These are phyloP conservation scores for Taxidea taxus DNA, from an alignment of 2,113 vertebrate genomes.

Conservation along the genomic window DNA sequence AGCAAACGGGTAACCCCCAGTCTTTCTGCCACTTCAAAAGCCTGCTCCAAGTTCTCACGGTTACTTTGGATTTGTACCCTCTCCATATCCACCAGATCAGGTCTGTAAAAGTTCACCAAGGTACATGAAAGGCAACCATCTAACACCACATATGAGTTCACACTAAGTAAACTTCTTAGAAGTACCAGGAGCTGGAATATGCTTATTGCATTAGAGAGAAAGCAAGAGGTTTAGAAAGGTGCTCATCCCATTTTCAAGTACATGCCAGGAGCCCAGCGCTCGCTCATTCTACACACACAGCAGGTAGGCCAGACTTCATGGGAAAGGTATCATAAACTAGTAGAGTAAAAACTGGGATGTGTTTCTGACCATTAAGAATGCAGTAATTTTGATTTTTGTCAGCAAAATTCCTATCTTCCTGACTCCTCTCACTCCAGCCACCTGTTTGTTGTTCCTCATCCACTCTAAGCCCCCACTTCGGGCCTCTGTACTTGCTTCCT, in stretches of 20 bases:
- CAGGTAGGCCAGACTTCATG: not conserved
- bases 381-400: not conserved
- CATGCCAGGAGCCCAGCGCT: not conserved
- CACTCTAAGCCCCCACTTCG: not conserved
- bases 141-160: not conserved
- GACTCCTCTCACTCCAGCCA: not conserved
- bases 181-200: not conserved
- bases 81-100: constrained; percentile 98
- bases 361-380: not conserved
- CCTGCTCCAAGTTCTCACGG: constrained; percentile 97
- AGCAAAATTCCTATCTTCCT: constrained; percentile 7
- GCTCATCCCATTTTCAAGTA: not conserved
- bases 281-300: not conserved
- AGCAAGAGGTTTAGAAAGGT: not conserved
- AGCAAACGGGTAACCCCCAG: constrained; percentile 95
- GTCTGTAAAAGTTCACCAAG: constrained; percentile 82
- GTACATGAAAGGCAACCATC: not conserved
- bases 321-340: not conserved
- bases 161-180: constrained; percentile 24
- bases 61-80: constrained; percentile 93
- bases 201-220: not conserved
- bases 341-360: not conserved
- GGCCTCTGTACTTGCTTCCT: not conserved
- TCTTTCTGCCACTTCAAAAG: constrained; percentile 96
- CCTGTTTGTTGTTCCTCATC: not conserved